A percentile compares a stretch with the other conserved stretches of the same genome.
These are phyloP conservation scores for Holotrichia oblita DNA, from an alignment of 1,140 invertebrate species.

Conservation along the genomic window DNA sequence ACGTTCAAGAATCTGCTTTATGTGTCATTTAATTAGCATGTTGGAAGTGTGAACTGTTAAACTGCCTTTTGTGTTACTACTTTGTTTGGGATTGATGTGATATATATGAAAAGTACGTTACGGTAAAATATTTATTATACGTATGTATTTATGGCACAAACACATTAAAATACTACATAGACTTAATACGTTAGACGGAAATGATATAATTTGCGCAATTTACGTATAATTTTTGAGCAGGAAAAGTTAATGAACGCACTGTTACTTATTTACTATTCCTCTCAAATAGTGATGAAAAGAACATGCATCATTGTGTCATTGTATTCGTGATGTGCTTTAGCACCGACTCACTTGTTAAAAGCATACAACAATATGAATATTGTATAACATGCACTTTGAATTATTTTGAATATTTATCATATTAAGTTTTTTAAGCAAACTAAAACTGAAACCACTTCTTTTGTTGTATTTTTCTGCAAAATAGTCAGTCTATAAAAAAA, in stretches of 20 bases:
- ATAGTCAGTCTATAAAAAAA: no score
- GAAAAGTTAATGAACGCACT: slow-evolving; percentile 20
- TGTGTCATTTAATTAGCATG: slow-evolving; percentile 1
- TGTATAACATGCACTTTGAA: no score
- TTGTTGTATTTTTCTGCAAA: no score
- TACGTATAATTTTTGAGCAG: slow-evolving; percentile 24
- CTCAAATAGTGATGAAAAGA: neutral
- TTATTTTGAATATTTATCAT: neutral
- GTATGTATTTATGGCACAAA: neutral
- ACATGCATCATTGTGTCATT: neutral
- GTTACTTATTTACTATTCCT: neutral
- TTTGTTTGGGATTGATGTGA: neutral
- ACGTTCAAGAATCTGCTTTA: neutral
- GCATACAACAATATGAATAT: no score
- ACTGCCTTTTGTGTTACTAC: neutral
- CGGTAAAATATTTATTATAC: neutral
- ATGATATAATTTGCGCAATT: slow-evolving; percentile 16
- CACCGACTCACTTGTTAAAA: no score
- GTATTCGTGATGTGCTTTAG: no score
- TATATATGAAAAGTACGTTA: neutral
- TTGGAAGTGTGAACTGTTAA: neutral
- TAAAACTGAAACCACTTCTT: no score
- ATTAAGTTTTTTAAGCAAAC: neutral
- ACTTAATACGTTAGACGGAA: slow-evolving; percentile 3
- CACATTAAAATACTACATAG: neutral